Evolutionary conservation across 2,797 vertebrate genomes (phyloP).

Genomic region (Pelochelys cantorii): DNA sequence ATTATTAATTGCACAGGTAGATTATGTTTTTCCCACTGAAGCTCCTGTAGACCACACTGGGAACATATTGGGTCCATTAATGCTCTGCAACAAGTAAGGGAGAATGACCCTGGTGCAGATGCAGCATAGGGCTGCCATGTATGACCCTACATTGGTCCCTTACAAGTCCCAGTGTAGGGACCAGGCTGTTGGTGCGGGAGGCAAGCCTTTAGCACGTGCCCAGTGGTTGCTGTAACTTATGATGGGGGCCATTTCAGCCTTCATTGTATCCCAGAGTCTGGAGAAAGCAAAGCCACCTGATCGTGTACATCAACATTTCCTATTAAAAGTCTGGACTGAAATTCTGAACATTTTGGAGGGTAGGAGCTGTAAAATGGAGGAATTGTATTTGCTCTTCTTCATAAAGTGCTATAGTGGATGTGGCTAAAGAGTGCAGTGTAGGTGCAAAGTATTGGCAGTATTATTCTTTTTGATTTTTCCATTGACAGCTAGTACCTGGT

Average conservation of each 20-base stretch:
- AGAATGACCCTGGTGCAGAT: neutral
- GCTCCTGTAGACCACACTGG: neutral
- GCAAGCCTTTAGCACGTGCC: neutral
- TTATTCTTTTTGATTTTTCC: neutral
- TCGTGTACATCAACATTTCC: neutral
- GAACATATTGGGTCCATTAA: neutral
- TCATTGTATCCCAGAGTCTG: neutral
- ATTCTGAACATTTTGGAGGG: neutral
- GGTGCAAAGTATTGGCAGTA: neutral
- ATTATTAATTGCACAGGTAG: neutral
- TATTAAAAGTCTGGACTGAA: neutral
- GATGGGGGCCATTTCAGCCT: neutral
- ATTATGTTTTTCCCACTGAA: neutral
- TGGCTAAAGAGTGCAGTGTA: neutral
- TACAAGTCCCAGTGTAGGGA: neutral
- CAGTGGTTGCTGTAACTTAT: neutral
- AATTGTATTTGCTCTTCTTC: neutral
- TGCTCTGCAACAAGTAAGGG: neutral
- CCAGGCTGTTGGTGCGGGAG: accelerated
- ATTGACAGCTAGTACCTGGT: neutral
- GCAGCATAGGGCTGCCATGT: neutral
- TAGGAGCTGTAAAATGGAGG: neutral
- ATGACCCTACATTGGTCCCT: neutral
- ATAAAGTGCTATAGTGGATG: neutral
- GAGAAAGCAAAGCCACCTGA: neutral